Conservation (phyloP, 2,888 invertebrate genomes). For the Drosophila mimetica region DNA sequence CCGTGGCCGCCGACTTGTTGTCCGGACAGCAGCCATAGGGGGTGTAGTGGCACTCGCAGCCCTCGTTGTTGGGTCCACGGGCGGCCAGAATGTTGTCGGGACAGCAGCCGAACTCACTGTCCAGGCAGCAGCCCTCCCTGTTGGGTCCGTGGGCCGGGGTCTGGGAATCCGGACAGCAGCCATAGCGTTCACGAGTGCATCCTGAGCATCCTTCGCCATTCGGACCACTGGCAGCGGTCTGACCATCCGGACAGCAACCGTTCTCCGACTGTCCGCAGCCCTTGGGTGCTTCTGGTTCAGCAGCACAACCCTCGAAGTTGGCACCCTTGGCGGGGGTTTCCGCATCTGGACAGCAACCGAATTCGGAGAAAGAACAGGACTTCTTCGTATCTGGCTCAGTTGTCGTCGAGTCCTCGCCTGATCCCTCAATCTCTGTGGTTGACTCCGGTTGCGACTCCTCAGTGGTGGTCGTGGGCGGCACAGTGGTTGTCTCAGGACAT, state of each 20-base stretch:
- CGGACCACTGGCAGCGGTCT: slow-evolving; percentile 88
- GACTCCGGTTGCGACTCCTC: slow-evolving; percentile 48
- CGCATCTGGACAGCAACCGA: slow-evolving; percentile 90
- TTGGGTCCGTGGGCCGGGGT: slow-evolving; percentile 94
- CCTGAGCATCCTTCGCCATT: slow-evolving; percentile 90
- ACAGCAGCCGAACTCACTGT: slow-evolving; percentile 92
- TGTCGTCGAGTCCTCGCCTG: slow-evolving; percentile 47
- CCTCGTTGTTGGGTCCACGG: slow-evolving; percentile 90
- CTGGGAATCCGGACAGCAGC: slow-evolving; percentile 94
- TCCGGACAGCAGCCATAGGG: slow-evolving; percentile 95
- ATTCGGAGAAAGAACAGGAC: slow-evolving; percentile 83
- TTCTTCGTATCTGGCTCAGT: slow-evolving; percentile 56
- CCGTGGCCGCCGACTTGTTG: slow-evolving; percentile 90
- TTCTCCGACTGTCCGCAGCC: slow-evolving; percentile 86
- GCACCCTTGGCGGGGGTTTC: slow-evolving; percentile 88
- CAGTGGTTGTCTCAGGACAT: slow-evolving; percentile 88
- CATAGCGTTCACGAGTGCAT: slow-evolving; percentile 89
- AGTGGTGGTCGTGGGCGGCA: slow-evolving; percentile 78
- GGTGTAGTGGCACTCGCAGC: slow-evolving; percentile 91
- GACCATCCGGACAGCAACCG: slow-evolving; percentile 92
- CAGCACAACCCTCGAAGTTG: slow-evolving; percentile 80
- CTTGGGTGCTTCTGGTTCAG: slow-evolving; percentile 62
- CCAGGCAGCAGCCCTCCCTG: slow-evolving; percentile 92
- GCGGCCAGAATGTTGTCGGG: slow-evolving; percentile 94
- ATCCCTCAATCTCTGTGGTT: slow-evolving; percentile 61